Evolutionary conservation across 2,888 invertebrate species (phyloP).

Genomic region (Lathronympha strigana): DNA sequence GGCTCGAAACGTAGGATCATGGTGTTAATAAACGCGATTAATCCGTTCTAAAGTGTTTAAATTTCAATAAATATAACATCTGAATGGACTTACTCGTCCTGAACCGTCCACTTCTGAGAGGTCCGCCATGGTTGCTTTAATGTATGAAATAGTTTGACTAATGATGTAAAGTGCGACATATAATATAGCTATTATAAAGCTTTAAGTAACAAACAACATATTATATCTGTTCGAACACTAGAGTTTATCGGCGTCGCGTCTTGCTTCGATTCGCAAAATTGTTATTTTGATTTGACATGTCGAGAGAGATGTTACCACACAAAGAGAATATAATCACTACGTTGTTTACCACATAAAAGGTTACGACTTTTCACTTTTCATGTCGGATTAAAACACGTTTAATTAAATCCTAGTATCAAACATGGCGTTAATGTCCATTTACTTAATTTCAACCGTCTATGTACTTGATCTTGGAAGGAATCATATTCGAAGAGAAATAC

Average conservation of each 20-base stretch:
- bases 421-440: too few relatives aligned
- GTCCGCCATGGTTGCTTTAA: constrained; percentile 37
- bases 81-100: constrained; percentile 46
- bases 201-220: background rate
- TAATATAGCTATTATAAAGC: background rate
- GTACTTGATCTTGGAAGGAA: too few relatives aligned
- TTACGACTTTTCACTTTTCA: too few relatives aligned
- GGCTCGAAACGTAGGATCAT: too few relatives aligned
- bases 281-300: constrained; percentile 4
- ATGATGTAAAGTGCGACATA: background rate
- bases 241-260: constrained; percentile 24
- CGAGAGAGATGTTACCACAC: background rate
- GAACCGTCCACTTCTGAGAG: constrained; percentile 44
- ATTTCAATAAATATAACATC: background rate
- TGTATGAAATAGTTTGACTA: background rate
- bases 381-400: too few relatives aligned
- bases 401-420: too few relatives aligned
- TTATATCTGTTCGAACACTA: background rate
- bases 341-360: too few relatives aligned
- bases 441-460: too few relatives aligned
- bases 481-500: too few relatives aligned
- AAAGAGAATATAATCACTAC: too few relatives aligned
- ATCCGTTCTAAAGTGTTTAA: too few relatives aligned
- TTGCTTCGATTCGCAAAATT: constrained; percentile 12
- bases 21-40: too few relatives aligned